Conservation (phyloP, 2,888 invertebrate genomes). For the Napeogenes inachia region DNA sequence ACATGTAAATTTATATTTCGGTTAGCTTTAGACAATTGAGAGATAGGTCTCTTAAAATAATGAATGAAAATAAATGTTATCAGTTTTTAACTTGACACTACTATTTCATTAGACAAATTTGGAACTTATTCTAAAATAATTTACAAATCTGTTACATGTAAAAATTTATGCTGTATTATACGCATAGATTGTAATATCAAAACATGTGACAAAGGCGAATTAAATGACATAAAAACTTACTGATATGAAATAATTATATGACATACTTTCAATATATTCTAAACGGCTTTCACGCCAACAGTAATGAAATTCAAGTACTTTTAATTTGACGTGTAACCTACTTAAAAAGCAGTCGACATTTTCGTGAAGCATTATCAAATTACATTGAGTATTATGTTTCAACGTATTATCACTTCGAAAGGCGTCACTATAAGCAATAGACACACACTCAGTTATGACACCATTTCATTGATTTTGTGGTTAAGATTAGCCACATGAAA, state of each 20-base stretch:
- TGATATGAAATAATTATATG: not conserved
- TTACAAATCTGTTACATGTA: too few species aligned
- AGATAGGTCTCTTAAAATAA: too few species aligned
- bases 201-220: too few species aligned
- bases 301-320: constrained; percentile 23
- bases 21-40: too few species aligned
- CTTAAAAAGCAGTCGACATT: constrained; percentile 30
- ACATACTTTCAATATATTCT: not conserved
- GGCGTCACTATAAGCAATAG: constrained; percentile 43
- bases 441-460: constrained; percentile 38
- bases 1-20: too few species aligned
- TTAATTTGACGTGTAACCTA: constrained; percentile 27
- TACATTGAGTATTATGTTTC: constrained; percentile 41
- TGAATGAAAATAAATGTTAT: too few species aligned
- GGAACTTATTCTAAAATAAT: too few species aligned
- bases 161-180: too few species aligned
- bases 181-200: too few species aligned
- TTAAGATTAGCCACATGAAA: constrained; percentile 41
- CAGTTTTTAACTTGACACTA: too few species aligned
- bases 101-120: too few species aligned
- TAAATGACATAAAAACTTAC: not conserved
- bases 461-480: constrained; percentile 48
- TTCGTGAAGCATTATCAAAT: constrained; percentile 34
- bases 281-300: constrained; percentile 23
- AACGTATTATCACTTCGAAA: constrained; percentile 31